Evolutionary conservation across 2,113 vertebrate species (phyloP), one percentile per base, ranked within the genome.

Genomic region (Otus sunia): DNA sequence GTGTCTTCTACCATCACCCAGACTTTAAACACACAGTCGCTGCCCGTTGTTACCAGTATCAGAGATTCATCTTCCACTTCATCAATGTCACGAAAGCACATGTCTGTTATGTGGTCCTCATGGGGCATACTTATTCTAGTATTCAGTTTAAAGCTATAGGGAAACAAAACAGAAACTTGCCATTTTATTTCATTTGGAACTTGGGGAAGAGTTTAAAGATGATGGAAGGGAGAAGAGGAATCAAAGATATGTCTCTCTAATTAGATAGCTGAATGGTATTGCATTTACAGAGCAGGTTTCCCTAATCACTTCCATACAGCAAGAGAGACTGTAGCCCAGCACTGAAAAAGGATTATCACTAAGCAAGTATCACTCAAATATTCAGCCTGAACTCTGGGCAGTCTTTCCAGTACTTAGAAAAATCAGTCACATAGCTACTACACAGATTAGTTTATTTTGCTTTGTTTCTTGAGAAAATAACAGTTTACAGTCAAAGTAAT

Each of bases 21-120:
- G 87, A 98, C 99, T 98, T 99, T 99, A 96, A 99, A 99, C 81
- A 98, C 97, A 37, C 98, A 96, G 60, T 99, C 99, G 81, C 78
- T 98, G 93, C 99, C 98, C 80, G 98, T 62, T 83, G 99, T 99
- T 76, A 99, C 98, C 97, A 99, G 89, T 91, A 98, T 93, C 90
- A 98, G 96, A 91, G 98, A 98, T 90, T 97, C 97, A 26, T 62
- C 96, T 94, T 97, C 98, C 78, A 92, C 52, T 36, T 84, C 96
- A 50, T 93, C 94, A 22, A 77, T 91, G 56, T 88, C 97, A 94
- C 98, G 97, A 88, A 99, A 99, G 97, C 99, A 99, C 96, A 99
- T 82, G 91, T 97, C 98, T 47, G 98, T 99, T 94, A 99, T 97
- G 91, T 71, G 96, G 88, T 97, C 98, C 7, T 99, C 99, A 62